These are phyloP conservation scores for crab-eating macaque (Macaca fascicularis) DNA, from an alignment of 2,113 vertebrate genomes.

Conservation along the genomic window T2T-MFA8v1.1 NC_088377.1:147256001-147256500, in stretches of 20 bases:
- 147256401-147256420: conserved; percentile 2
- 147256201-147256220: background rate
- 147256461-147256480: background rate
- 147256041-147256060: background rate
- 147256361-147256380: background rate
- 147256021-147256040: background rate
- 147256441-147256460: background rate
- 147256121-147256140: background rate
- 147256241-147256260: background rate
- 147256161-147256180: background rate
- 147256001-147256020: background rate
- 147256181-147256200: background rate
- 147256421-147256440: background rate
- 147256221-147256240: background rate
- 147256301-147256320: background rate
- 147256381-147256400: conserved; percentile 30
- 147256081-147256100: background rate
- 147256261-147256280: conserved; percentile 9
- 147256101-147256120: background rate
- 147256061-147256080: background rate
- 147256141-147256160: background rate
- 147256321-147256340: background rate
- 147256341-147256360: background rate
- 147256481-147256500: background rate
- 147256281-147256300: conserved; percentile 28